A percentile compares a stretch with the other conserved stretches of the same genome.
Conservation (phyloP, 92 coral and sea anemone genomes). For the Virgularia gustaviana region DNA sequence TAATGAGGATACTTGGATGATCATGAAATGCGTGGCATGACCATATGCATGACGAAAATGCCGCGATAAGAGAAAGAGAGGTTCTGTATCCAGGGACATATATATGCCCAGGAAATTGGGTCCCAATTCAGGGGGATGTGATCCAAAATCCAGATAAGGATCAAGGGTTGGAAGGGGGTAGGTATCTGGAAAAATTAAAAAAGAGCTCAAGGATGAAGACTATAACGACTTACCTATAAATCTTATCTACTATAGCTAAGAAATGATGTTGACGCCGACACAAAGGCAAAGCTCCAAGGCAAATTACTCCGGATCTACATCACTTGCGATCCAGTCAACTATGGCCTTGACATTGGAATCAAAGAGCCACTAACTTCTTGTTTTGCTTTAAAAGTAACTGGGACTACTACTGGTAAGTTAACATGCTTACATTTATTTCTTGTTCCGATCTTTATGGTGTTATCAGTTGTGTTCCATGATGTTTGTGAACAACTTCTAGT, state of each 20-base stretch:
- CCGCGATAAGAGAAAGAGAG: neutral
- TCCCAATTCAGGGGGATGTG: too few relatives aligned
- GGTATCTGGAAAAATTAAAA: too few relatives aligned
- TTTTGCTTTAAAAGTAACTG: constrained; percentile 30
- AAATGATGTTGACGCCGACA: neutral
- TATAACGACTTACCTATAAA: too few relatives aligned
- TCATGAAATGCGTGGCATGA: too few relatives aligned
- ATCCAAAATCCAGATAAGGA: too few relatives aligned
- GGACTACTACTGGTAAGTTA: constrained; percentile 17
- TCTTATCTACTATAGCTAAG: neutral
- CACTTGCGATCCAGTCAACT: neutral
- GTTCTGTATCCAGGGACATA: neutral
- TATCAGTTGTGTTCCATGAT: too few relatives aligned
- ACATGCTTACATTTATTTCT: neutral
- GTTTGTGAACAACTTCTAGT: too few relatives aligned
- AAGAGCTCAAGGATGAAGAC: too few relatives aligned
- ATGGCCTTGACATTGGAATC: neutral
- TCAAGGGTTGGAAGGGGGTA: neutral
- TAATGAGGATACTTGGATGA: too few relatives aligned
- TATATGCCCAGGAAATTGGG: neutral
- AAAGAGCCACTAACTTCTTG: neutral
- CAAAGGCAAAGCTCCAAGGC: constrained; percentile 2
- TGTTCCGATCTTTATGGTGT: too few relatives aligned
- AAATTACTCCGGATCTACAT: neutral
- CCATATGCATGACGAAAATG: neutral